phyloP scores from a whole-genome alignment of 37 sponge, comb jelly and placozoan species.

The Bolinopsis microptera region DNA sequence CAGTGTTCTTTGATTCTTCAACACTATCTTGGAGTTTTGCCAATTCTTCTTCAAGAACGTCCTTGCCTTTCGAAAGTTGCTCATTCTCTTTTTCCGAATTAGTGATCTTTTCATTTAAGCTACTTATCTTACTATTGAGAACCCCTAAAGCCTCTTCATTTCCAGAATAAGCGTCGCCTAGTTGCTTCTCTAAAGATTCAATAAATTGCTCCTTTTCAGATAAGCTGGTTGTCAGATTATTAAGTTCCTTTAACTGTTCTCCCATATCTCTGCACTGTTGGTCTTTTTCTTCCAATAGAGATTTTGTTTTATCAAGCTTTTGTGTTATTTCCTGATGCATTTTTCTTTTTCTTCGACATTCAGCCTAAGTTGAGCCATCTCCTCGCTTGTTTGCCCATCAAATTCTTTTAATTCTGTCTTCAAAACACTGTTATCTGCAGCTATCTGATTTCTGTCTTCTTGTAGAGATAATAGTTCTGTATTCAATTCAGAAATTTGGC shows the following conservation, averaged over 20 bases:
- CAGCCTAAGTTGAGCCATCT: neutral
- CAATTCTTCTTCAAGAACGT: neutral
- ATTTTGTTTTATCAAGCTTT: neutral
- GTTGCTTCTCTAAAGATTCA: neutral
- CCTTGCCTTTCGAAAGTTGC: neutral
- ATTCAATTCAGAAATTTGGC: neutral
- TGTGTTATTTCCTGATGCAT: neutral
- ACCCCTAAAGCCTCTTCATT: conserved; percentile 7
- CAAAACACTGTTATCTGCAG: neutral
- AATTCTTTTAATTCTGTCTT: neutral
- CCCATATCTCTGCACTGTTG: neutral
- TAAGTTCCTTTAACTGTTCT: neutral
- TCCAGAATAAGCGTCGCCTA: conserved; percentile 28
- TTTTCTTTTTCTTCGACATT: neutral
- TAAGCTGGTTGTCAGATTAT: neutral
- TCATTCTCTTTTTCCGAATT: neutral
- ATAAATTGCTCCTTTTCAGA: neutral
- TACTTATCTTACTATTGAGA: neutral
- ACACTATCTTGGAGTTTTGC: conserved; percentile 49
- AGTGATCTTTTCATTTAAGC: neutral
- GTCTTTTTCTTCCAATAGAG: neutral
- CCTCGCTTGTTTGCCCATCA: neutral
- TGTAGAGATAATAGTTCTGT: neutral
- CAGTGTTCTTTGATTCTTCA: neutral
- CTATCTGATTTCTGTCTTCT: neutral